These are phyloP conservation scores for Porites lutea DNA, from an alignment of 64 coral and sea anemone species.

Conservation along the genomic window DNA sequence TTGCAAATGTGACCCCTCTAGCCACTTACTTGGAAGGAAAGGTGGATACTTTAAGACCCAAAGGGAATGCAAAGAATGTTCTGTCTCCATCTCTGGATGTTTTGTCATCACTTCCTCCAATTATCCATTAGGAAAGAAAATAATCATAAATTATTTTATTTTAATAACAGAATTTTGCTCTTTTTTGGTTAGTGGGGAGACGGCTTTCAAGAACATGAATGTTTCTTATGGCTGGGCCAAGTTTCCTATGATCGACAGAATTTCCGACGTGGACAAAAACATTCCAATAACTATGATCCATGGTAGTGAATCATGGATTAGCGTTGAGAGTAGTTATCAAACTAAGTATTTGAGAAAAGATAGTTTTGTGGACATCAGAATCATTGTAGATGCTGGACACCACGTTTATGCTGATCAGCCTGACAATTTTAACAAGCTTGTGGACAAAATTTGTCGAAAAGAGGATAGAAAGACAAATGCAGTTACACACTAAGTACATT, in stretches of 20 bases:
- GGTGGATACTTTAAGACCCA: no score
- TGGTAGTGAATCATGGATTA: slow-evolving; percentile 88
- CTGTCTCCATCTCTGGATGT: no score
- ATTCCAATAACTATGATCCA: slow-evolving; percentile 88
- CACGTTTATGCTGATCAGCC: slow-evolving; percentile 95
- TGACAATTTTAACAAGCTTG: slow-evolving; percentile 73
- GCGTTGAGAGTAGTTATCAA: slow-evolving; percentile 40
- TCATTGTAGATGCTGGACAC: slow-evolving; percentile 84
- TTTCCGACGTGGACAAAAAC: slow-evolving; percentile 58
- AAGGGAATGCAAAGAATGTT: no score
- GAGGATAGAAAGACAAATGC: slow-evolving; percentile 36
- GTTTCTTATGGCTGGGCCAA: slow-evolving; percentile 94
- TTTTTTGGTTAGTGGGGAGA: slow-evolving; percentile 86
- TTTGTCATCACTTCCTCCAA: no score
- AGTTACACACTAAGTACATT: background rate
- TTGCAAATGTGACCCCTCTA: no score
- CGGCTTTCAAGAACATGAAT: slow-evolving; percentile 89
- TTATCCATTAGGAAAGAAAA: no score
- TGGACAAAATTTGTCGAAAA: slow-evolving; percentile 62
- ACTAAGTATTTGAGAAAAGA: slow-evolving; percentile 55
- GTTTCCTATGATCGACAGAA: slow-evolving; percentile 89
- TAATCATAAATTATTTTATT: no score
- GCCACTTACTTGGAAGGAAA: no score
- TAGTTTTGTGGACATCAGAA: slow-evolving; percentile 60
- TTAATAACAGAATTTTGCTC: background rate